Evolutionary conservation across 1,140 invertebrate species (phyloP), one percentile per base, ranked within the genome.

Genomic region (Adelges cooleyi): DNA sequence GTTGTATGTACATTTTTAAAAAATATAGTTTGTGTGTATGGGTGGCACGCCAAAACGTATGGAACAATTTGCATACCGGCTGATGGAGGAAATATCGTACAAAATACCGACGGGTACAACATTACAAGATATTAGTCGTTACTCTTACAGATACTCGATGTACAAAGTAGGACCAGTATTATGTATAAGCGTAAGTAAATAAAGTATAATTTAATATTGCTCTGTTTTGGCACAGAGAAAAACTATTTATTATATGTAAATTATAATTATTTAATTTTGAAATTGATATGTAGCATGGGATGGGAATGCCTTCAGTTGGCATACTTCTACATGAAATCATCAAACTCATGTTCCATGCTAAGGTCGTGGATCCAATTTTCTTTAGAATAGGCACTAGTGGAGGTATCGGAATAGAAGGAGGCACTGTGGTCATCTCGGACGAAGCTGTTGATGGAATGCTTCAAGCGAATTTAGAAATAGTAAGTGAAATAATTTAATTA

Each of bases 151-250:
- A 70, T 99, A 96, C 76, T 89, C 88, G 18, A 92, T 98, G 87
- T 99, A 89, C 77, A 98, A 98, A 86, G 90, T 96, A 25, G 91
- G 92, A n/a, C 89, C 90, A 0, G 89, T 95, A 23, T 80, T 95
- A 1, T 91, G 85, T 68, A 83, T 94, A 66, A 93, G 89, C 74
- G 92, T 95, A 81, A 89, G 88, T 87, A 67, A 6, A n/a, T n/a
- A n/a, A 17, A 59, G 9, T 48, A 3, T 17, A 40, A 38, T 23
- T 42, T 22, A 23, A 22, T 17, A 54, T 18, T 27, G n/a, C n/a
- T n/a, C n/a, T n/a, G n/a, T 33, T 33, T 33, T 33, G 29, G 29
- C 29, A 33, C 5, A 6, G 11, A 33, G 29, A 33, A 5, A 33
- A 33, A 33, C 29, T 11, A 6, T 33, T 33, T 33, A 6, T 33